Evolutionary conservation across 2,888 invertebrate species (phyloP).

Genomic region (Abrostola triplasia): DNA sequence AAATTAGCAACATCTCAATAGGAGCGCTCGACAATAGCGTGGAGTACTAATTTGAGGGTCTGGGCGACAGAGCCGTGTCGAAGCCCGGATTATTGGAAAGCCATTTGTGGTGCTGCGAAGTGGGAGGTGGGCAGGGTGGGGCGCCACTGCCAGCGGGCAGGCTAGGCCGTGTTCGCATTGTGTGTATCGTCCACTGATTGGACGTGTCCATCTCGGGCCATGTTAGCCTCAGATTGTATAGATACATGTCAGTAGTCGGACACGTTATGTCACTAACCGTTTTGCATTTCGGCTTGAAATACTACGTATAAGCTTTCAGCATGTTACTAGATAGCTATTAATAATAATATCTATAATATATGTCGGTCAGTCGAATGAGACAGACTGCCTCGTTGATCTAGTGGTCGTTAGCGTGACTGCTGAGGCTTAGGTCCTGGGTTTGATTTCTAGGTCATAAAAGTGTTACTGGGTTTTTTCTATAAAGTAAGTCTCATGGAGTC

Average conservation of each 20-base stretch:
- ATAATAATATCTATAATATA: no score
- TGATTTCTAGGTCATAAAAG: no score
- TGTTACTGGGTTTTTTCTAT: no score
- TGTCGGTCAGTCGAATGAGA: no score
- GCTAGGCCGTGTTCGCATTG: not conserved
- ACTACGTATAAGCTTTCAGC: no score
- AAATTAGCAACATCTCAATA: conserved; percentile 28
- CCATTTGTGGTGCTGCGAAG: conserved; percentile 66
- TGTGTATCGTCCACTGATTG: not conserved
- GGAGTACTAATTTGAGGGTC: conserved; percentile 52
- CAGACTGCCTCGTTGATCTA: no score
- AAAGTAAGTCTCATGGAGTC: no score
- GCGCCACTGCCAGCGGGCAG: conserved; percentile 28
- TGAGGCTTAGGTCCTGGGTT: no score
- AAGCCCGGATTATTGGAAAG: conserved; percentile 76
- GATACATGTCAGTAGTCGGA: not conserved
- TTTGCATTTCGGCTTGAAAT: no score
- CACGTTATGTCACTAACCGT: no score
- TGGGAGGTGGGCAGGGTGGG: conserved; percentile 33
- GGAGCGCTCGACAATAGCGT: conserved; percentile 35
- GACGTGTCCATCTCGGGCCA: not conserved
- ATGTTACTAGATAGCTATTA: no score
- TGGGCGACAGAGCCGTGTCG: conserved; percentile 56
- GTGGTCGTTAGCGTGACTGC: no score
- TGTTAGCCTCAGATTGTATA: not conserved